phyloP scores from a whole-genome alignment of 2,888 invertebrate genomes.

The Drosophila differens region DNA sequence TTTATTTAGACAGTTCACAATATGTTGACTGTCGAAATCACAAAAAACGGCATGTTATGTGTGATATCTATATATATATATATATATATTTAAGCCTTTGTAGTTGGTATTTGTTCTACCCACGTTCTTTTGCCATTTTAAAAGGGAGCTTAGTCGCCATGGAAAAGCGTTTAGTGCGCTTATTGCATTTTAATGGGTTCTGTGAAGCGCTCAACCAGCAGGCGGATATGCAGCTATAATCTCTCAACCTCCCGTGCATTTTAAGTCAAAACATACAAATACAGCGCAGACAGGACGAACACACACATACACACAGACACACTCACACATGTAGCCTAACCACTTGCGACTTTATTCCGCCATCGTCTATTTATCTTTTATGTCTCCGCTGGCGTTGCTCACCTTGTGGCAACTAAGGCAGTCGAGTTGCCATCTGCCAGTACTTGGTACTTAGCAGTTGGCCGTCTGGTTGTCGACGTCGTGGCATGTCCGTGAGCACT shows the following conservation, averaged over 20 bases:
- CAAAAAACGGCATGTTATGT: background rate
- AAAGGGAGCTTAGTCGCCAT: conserved; percentile 34
- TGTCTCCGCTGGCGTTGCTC: conserved; percentile 32
- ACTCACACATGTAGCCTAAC: conserved; percentile 34
- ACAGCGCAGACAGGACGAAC: background rate
- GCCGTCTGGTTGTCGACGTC: conserved; percentile 25
- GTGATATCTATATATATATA: background rate
- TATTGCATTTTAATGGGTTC: conserved; percentile 71
- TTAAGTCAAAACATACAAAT: background rate
- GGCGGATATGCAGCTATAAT: conserved; percentile 23
- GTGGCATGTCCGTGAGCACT: conserved; percentile 77
- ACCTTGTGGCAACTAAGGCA: conserved; percentile 33
- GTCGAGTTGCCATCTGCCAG: conserved; percentile 4
- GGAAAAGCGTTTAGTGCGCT: conserved; percentile 58
- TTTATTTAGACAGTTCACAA: background rate
- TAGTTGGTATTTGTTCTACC: background rate
- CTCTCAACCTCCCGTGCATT: conserved; percentile 2
- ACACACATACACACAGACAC: conserved; percentile 6
- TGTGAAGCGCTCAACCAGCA: conserved; percentile 35
- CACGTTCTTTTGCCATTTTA: conserved; percentile 19
- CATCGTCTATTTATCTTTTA: conserved; percentile 67
- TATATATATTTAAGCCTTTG: background rate
- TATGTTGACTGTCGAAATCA: background rate
- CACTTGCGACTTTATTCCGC: conserved; percentile 67
- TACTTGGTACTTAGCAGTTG: background rate